Evolutionary conservation across 2,888 invertebrate genomes (phyloP).

Genomic region (Pyralis farinalis): DNA sequence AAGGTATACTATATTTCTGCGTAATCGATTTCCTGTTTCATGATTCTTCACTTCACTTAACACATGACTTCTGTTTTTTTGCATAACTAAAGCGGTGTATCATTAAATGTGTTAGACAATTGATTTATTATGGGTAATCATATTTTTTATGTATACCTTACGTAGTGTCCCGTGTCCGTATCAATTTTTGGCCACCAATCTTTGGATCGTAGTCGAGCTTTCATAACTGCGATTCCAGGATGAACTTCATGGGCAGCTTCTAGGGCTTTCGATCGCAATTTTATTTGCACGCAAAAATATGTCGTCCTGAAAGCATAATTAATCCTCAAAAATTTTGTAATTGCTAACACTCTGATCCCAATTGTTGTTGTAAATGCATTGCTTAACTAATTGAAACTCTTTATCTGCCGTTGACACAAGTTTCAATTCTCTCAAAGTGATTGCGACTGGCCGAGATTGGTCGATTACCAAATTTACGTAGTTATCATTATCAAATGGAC

Average conservation of each 20-base stretch:
- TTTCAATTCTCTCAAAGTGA: background rate
- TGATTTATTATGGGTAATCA: no score
- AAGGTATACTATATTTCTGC: no score
- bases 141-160: no score
- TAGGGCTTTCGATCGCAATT: background rate
- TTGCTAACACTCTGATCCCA: background rate
- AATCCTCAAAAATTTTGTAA: background rate
- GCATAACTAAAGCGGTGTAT: no score
- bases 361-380: background rate
- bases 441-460: background rate
- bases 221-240: slow-evolving; percentile 23
- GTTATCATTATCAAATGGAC: background rate
- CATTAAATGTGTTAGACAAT: no score
- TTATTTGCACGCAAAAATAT: background rate
- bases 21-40: no score
- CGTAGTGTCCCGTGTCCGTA: slow-evolving; percentile 10
- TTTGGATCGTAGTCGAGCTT: slow-evolving; percentile 14
- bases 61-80: no score
- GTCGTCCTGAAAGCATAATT: background rate
- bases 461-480: background rate
- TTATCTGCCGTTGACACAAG: background rate
- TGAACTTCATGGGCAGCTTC: slow-evolving; percentile 30
- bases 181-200: slow-evolving; percentile 18
- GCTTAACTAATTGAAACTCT: background rate
- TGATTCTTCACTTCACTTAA: no score